phyloP scores from a whole-genome alignment of 2,113 vertebrate genomes.

The Ascaphus truei region DNA sequence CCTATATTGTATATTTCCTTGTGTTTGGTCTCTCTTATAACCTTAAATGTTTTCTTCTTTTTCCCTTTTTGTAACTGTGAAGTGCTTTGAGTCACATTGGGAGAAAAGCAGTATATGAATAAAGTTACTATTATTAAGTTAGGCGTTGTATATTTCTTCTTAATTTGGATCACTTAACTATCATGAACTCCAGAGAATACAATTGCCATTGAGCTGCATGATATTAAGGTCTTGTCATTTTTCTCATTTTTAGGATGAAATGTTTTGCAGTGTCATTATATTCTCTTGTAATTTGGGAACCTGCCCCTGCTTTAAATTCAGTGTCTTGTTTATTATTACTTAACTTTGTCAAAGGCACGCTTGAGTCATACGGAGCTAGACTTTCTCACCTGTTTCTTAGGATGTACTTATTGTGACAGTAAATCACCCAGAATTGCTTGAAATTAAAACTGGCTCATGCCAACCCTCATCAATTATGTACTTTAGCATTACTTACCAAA shows the following conservation, averaged over 20 bases:
- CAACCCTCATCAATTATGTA: no score
- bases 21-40: no score
- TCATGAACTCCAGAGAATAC: neutral
- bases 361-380: neutral
- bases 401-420: neutral
- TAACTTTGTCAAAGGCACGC: conserved; percentile 5
- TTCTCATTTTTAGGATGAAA: neutral
- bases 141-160: no score
- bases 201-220: neutral
- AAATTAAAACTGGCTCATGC: neutral
- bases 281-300: neutral
- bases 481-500: no score
- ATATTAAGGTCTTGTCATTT: neutral
- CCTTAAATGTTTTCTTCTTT: no score
- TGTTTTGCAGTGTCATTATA: neutral
- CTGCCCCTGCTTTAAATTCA: neutral
- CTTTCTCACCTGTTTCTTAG: neutral
- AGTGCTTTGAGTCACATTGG: no score
- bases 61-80: no score
- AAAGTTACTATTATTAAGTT: no score
- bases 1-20: no score
- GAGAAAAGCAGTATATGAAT: no score
- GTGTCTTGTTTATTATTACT: neutral
- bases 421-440: conserved; percentile 4
- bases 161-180: neutral